phyloP scores from a whole-genome alignment of 35 echinoderm and acorn worm genomes.

The Ophiothrix spiculata region DNA sequence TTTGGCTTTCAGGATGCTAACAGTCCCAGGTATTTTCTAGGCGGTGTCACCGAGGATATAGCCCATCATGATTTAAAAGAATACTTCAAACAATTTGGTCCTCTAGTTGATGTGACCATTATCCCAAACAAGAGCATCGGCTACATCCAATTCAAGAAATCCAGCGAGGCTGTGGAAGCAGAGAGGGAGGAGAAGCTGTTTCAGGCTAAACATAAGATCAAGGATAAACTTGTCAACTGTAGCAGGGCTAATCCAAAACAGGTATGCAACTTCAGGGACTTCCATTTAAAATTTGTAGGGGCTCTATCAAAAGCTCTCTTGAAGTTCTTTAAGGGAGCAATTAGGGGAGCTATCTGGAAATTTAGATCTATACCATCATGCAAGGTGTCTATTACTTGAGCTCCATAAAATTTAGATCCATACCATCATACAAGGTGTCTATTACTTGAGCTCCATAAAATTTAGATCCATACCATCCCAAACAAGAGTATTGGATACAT shows the following conservation, averaged over 20 bases:
- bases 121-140: background rate
- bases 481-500: no score
- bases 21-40: background rate
- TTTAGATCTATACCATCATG: no score
- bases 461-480: no score
- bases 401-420: no score
- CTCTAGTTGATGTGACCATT: background rate
- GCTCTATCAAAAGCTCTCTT: no score
- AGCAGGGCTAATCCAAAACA: conserved; percentile 1
- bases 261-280: no score
- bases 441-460: no score
- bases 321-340: no score
- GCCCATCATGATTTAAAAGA: background rate
- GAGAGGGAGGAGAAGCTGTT: background rate
- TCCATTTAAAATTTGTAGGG: no score
- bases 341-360: no score
- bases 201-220: background rate
- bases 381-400: no score
- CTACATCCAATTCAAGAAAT: background rate
- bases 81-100: conserved; percentile 1
- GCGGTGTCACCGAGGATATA: background rate
- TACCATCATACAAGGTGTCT: no score
- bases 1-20: background rate
- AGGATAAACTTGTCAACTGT: background rate
- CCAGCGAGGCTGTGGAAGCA: background rate